A percentile compares a stretch with the other conserved stretches of the same genome.
These are phyloP conservation scores for Bettongia penicillata DNA, from an alignment of 2,113 vertebrate species.

Conservation along the genomic window DNA sequence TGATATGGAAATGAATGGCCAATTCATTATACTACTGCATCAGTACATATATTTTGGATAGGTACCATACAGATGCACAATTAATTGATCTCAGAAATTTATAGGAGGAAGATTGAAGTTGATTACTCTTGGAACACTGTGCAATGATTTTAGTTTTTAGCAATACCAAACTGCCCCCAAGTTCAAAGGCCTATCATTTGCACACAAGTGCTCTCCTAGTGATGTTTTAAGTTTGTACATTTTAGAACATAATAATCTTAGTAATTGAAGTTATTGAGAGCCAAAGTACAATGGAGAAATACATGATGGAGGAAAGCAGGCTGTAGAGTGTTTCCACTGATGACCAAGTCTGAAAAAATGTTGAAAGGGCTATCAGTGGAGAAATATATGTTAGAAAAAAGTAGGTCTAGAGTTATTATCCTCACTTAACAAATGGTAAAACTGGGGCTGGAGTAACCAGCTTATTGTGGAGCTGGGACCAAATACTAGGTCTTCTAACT, in stretches of 20 bases:
- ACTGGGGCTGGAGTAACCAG: neutral
- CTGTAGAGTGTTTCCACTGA: neutral
- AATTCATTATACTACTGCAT: neutral
- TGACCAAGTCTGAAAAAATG: neutral
- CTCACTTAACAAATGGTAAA: neutral
- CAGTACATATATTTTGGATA: neutral
- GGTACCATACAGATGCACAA: neutral
- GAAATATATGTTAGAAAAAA: neutral
- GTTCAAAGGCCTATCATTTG: neutral
- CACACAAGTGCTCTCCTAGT: neutral
- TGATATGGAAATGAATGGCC: neutral
- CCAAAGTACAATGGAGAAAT: neutral
- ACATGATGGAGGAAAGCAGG: neutral
- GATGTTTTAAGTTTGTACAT: neutral
- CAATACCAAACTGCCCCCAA: neutral
- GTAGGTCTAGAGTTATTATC: neutral
- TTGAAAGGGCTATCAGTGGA: neutral
- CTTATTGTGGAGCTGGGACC: neutral
- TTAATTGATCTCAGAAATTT: neutral
- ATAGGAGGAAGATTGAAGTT: neutral
- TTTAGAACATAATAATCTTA: neutral
- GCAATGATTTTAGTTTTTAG: neutral
- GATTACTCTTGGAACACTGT: neutral
- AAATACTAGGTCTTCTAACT: neutral
- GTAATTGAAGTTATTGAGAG: neutral